phyloP scores from a whole-genome alignment of 2,797 vertebrate genomes.

The Pseudochirops cupreus region DNA sequence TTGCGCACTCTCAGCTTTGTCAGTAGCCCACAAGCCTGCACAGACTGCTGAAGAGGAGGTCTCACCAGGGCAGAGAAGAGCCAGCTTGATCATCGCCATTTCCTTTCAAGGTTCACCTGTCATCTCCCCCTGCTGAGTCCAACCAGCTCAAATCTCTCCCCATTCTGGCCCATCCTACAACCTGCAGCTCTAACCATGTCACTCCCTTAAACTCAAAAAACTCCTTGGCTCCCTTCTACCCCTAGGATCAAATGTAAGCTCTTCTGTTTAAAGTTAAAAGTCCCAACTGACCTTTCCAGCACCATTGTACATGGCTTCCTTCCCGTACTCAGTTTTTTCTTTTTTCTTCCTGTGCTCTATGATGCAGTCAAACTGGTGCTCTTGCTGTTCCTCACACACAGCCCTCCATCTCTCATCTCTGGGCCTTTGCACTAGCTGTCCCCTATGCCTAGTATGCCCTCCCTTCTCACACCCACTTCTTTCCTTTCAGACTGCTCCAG shows the following conservation, averaged over 20 bases:
- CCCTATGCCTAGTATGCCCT: neutral
- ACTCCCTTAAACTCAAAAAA: neutral
- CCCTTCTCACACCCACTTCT: neutral
- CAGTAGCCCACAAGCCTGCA: no score
- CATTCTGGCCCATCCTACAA: neutral
- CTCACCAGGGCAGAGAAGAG: neutral
- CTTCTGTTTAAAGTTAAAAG: no score
- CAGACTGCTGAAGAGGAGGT: neutral
- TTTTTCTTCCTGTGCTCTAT: neutral
- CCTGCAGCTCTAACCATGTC: neutral
- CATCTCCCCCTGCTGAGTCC: no score
- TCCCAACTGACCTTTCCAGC: no score
- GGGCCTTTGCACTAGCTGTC: no score
- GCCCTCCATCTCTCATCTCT: neutral
- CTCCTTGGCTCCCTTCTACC: neutral
- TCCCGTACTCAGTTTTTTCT: neutral
- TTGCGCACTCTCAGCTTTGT: no score
- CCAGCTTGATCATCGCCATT: accelerated
- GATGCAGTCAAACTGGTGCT: neutral
- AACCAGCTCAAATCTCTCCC: neutral
- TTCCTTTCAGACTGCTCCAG: no score
- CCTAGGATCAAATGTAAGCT: neutral
- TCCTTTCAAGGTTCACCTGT: neutral
- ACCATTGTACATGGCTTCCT: neutral
- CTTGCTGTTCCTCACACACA: neutral